A percentile compares a stretch with the other conserved stretches of the same genome.
phyloP scores from a whole-genome alignment of 2,888 invertebrate genomes.

The Athetis lepigone region DNA sequence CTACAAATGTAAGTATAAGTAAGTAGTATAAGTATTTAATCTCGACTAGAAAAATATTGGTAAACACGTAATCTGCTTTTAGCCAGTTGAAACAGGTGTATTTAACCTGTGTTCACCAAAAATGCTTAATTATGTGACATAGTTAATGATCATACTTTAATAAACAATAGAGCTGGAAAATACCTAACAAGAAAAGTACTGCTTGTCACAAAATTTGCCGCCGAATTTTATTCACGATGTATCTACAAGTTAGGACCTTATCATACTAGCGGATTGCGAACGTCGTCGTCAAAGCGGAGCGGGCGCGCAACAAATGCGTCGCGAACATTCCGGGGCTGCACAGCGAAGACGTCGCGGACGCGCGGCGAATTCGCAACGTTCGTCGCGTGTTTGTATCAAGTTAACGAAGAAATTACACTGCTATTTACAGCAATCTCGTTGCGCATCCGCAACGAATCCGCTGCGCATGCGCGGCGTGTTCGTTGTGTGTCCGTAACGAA shows the following conservation, averaged over 20 bases:
- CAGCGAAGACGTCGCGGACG: too few relatives aligned
- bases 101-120: conserved; percentile 27
- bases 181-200: conserved; percentile 20
- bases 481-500: too few relatives aligned
- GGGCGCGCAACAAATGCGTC: too few relatives aligned
- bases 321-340: too few relatives aligned
- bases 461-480: too few relatives aligned
- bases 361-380: too few relatives aligned
- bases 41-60: neutral
- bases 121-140: conserved; percentile 8
- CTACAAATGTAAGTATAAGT: neutral
- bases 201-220: conserved; percentile 31
- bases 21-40: neutral
- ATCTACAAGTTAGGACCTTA: conserved; percentile 40
- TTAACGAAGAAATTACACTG: too few relatives aligned
- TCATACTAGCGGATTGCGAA: too few relatives aligned
- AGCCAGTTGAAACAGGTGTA: conserved; percentile 7
- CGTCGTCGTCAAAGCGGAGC: too few relatives aligned
- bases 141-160: conserved; percentile 6
- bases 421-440: too few relatives aligned
- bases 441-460: too few relatives aligned
- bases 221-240: conserved; percentile 28
- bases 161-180: conserved; percentile 7
- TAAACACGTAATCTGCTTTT: neutral
- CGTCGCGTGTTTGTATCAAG: too few relatives aligned